These are phyloP conservation scores for Seira musarum DNA, from an alignment of 2,888 invertebrate genomes.

Conservation along the genomic window DNA sequence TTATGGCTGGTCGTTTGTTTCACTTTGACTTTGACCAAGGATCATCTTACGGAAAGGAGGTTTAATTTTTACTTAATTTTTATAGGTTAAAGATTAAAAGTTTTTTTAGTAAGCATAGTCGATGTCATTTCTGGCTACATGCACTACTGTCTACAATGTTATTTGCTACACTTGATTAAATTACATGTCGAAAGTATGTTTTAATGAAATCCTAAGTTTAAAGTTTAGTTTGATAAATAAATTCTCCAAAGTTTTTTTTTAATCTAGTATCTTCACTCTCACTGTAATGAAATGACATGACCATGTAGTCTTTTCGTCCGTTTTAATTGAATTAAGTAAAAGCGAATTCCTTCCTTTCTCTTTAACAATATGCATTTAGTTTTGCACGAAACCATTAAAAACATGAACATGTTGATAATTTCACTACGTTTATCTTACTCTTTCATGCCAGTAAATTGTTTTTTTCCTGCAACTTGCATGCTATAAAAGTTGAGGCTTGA, in stretches of 20 bases:
- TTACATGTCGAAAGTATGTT: not conserved
- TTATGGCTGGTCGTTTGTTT: no score
- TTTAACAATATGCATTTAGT: not conserved
- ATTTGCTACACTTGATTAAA: not conserved
- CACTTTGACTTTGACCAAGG: no score
- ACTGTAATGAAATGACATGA: not conserved
- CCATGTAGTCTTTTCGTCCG: not conserved
- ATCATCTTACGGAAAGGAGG: not conserved
- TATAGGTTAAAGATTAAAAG: not conserved
- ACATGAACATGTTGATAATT: constrained; percentile 23
- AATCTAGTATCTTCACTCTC: no score
- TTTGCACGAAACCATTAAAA: not conserved
- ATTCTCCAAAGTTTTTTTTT: no score
- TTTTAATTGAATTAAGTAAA: not conserved
- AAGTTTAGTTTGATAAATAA: not conserved
- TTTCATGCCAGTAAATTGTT: not conserved
- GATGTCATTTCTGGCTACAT: not conserved
- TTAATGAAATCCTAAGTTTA: not conserved
- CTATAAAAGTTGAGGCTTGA: constrained; percentile 1
- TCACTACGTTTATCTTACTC: constrained; percentile 22
- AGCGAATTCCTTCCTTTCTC: not conserved
- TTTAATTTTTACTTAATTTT: not conserved
- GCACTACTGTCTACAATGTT: not conserved
- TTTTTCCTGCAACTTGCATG: not conserved
- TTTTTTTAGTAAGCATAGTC: not conserved